Percentiles rank a stretch among this genome's conserved stretches.
Conservation (phyloP, 2,113 vertebrate species). For the Lophius piscatorius region DNA sequence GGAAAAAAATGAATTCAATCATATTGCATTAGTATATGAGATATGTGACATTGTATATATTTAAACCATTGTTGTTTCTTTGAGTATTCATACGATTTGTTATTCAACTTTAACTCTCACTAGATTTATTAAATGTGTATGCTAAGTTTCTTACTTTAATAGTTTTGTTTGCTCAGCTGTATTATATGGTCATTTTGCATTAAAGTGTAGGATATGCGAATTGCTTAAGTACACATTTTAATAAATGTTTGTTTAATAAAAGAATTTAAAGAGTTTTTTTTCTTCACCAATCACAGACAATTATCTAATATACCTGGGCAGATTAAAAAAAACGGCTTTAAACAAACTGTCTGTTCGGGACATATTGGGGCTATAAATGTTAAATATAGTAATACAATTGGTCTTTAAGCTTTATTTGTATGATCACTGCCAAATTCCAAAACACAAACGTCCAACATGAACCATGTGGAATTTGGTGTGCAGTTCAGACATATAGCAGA, state of each 20-base stretch:
- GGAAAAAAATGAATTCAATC: conserved; percentile 13
- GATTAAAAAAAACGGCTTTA: not conserved
- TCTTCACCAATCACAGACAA: not conserved
- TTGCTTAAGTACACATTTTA: conserved; percentile 66
- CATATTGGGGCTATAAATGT: too few relatives aligned
- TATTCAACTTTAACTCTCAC: conserved; percentile 39
- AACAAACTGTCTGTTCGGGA: too few relatives aligned
- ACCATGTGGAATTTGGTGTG: too few relatives aligned
- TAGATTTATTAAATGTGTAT: conserved; percentile 25
- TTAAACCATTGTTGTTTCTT: conserved; percentile 54
- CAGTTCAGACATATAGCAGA: too few relatives aligned
- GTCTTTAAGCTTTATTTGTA: too few relatives aligned
- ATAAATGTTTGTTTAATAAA: conserved; percentile 66
- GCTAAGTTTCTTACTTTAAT: conserved; percentile 29
- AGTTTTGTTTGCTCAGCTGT: conserved; percentile 38
- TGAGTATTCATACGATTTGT: conserved; percentile 52
- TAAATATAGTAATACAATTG: too few relatives aligned
- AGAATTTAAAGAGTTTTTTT: not conserved
- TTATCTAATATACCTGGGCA: too few relatives aligned
- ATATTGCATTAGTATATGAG: conserved; percentile 40
- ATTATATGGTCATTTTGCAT: conserved; percentile 55
- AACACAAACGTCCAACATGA: too few relatives aligned
- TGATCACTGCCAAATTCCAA: too few relatives aligned
- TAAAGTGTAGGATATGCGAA: conserved; percentile 60
- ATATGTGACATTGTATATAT: conserved; percentile 59